Evolutionary conservation across 64 coral and sea anemone species (phyloP), one percentile per base, ranked within the genome.

Genomic region (Anthopleura sola): DNA sequence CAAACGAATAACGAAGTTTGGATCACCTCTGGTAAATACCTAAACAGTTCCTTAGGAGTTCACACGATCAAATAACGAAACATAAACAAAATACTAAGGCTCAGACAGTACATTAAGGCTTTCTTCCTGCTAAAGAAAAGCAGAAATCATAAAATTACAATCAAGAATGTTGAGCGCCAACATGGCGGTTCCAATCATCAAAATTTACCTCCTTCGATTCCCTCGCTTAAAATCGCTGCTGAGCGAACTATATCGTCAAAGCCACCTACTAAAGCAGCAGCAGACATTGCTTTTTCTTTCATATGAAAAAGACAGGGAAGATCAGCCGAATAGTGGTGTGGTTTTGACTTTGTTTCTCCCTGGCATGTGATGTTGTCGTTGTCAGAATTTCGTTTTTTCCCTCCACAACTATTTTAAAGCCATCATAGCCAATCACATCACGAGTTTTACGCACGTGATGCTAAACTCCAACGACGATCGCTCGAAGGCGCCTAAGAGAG

Each of bases 181-280:
- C n/a, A 79, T 79, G 76, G 76, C 39, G 76, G 76, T 79, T 79
- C 76, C 21, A 26, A 62, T 62, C 17, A 17, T 58, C 55, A 58
- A 17, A 21, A 79, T 38, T 60, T 31, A 97, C 94, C 94, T 97
- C 94, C 94, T 87, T 97, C 94, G 75, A 97, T 97, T 87, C 94
- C 94, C 44, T 97, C 94, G 18, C 86, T 86, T 47, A 97, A 88
- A 36, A 97, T 90, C 17, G 94, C 75, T 37, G 94, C 80, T 28
- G 90, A 97, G 26, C 94, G 94, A 78, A 92, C 90, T 58, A 97
- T 92, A 36, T 97, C 94, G 53, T 97, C 94, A 87, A 97, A 92
- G 75, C 78, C 78, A 85, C 94, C 90, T 71, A 97, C 94, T 48
- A 97, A 89, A 68, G 87, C 82, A 47, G 84, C 91, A 4, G 86